Base-by-base conservation (phyloP, 1,140 invertebrate species). In the Brachionus koreanus region DNA sequence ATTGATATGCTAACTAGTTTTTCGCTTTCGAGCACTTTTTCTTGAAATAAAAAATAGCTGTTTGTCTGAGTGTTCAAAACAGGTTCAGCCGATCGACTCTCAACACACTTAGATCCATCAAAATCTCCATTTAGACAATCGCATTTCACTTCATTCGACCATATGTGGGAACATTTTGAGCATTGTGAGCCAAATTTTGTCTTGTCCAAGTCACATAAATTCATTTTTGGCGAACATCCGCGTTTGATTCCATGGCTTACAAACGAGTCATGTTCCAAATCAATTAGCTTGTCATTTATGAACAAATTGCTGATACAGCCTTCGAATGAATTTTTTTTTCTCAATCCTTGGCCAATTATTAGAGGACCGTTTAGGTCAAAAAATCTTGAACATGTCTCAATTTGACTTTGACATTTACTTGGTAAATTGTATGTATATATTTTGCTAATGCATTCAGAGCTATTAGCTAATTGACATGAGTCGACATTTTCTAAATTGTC, bases 331-430 rank as follows among this genome's bases (percentile, higher is more conserved):
- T 92, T 92, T 85, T 93, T 94, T 65, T 92, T n/a, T 12, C 19
- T 39, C 42, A 63, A 25, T 9, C 29, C 33, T 0, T 96, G 96
- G 2, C 97, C 97, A 19, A 99, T 88, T 87, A 98, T 95, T 7
- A 99, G 87, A 0, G 97, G 96, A 1, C 96, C 96, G 0, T 95
- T 97, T 3, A 99, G 88, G 87, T 99, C 97, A 23, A 99, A 87
- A 86, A 97, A 96, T 61, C 96, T 91, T 86, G 97, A 94, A 86
- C 97, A 99, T 5, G 93, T 94, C 87, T 97, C 95, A 0, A 95
- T 95, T 12, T 94, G 90, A 75, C 93, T 91, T 9, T 92, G 91
- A 87, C 96, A 98, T 67, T 93, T 91, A 13, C 90, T 86, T 39
- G 46, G 19, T 0, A 79, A 43, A 42, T 57, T 23, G 57, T 85